Evolutionary conservation across 2,113 vertebrate genomes (phyloP).

Genomic region (Sterna hirundo): DNA sequence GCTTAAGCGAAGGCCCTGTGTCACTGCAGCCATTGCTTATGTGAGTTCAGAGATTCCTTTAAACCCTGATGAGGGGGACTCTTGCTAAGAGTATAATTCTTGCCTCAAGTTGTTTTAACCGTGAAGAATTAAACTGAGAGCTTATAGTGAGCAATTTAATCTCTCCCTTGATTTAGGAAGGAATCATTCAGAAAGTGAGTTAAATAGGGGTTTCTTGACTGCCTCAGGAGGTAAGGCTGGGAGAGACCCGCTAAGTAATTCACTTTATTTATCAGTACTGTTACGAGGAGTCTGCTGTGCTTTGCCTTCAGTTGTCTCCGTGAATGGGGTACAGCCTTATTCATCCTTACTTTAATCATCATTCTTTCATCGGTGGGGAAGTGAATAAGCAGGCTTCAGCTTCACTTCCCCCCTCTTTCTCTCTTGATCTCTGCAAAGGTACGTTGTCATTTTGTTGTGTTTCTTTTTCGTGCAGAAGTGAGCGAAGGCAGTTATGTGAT

Average conservation of each 20-base stretch:
- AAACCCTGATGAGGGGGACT: neutral
- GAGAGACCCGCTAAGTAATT: constrained; percentile 31
- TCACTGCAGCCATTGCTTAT: fast-evolving
- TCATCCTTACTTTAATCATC: neutral
- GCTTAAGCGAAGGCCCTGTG: neutral
- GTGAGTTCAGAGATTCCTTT: neutral
- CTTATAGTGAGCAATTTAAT: constrained; percentile 35
- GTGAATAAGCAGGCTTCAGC: neutral
- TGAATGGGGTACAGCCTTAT: neutral
- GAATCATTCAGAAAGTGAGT: constrained; percentile 52
- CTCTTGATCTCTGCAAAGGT: neutral
- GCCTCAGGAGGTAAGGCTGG: constrained; percentile 26
- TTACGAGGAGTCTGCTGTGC: neutral
- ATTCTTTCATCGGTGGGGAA: neutral
- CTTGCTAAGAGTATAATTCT: neutral
- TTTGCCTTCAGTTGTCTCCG: neutral
- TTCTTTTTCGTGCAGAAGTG: neutral
- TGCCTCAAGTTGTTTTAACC: constrained; percentile 35
- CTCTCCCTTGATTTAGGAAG: constrained; percentile 51
- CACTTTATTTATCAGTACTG: constrained; percentile 24
- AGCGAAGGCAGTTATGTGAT: neutral
- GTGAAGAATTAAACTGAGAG: constrained; percentile 30
- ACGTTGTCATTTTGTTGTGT: neutral
- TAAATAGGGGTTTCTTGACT: constrained; percentile 25
- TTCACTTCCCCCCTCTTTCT: neutral